These are phyloP conservation scores for Malaclemys terrapin DNA, from an alignment of 2,113 vertebrate species.

Conservation along the genomic window DNA sequence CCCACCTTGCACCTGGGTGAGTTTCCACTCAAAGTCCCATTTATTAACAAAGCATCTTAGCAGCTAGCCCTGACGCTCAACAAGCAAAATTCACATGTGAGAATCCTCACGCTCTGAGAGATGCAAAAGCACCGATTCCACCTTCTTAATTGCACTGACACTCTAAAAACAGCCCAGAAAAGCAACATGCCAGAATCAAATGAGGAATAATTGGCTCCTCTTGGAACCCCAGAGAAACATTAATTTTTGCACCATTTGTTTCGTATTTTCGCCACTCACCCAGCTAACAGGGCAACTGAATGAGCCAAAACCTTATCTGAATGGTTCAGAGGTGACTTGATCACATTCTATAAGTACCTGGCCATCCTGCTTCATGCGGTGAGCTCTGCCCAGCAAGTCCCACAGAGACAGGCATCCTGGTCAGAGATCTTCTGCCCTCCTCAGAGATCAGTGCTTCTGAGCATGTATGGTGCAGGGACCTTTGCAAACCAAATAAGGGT, in stretches of 20 bases:
- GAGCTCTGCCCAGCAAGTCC: no score
- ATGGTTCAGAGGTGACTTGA: background rate
- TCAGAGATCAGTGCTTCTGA: no score
- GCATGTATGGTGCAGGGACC: no score
- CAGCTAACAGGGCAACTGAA: background rate
- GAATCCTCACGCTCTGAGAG: background rate
- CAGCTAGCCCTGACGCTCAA: background rate
- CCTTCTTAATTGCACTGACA: background rate
- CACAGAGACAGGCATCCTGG: no score
- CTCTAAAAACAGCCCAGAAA: background rate
- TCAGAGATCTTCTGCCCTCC: no score
- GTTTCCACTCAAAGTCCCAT: background rate
- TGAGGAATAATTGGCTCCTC: background rate
- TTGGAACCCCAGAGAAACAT: background rate
- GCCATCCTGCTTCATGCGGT: no score
- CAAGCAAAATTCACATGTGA: background rate
- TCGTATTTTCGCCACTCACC: background rate
- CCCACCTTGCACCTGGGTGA: background rate
- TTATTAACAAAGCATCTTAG: background rate
- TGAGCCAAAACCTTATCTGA: background rate
- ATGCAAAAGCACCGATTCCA: background rate
- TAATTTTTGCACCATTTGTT: background rate
- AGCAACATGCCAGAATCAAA: background rate
- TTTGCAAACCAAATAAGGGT: no score
- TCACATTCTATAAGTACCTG: background rate